Evolutionary conservation across 2,888 invertebrate species (phyloP), one percentile per base, ranked within the genome.

Genomic region (Pyrrhia umbra): DNA sequence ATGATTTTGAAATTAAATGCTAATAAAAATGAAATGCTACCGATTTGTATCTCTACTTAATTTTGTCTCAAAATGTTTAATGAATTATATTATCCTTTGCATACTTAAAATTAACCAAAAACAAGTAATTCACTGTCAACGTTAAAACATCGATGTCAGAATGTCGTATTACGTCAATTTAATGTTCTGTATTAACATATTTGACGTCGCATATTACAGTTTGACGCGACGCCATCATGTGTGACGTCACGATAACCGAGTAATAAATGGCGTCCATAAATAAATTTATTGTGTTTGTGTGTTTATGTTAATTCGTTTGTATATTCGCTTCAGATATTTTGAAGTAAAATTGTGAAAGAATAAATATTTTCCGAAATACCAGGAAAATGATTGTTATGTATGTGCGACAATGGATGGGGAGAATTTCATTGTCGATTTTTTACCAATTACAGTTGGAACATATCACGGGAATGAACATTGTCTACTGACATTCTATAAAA

Each of bases 151-250:
- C 60, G 51, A 51, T 70, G 61, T 70, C 69, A 68, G 15, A 40
- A 13, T 60, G 60, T 75, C 60, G 49, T 42, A 59, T 59, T 27
- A 60, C 55, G 54, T 70, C 70, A 60, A 75, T 56, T 51, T 59
- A 68, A 75, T 75, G 60, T 55, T 37, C 49, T 42, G n/a, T 46
- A 70, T 70, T 68, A 75, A 75, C 75, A 70, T 70, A 75, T 70
- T 70, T 69, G 70, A 55, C 55, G 75, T 47, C 43, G 68, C 34
- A 51, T 13, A 46, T 49, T 51, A 61, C 56, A 37, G n/a, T 37
- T 45, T 61, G 40, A 69, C 39, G 25, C 10, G 45, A 16, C 43
- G 37, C 56, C 47, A 16, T 72, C 37, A 40, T 40, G 42, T 71
- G 71, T 70, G 63, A 71, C 63, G 64, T 54, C 63, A 56, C 20